phyloP scores from a whole-genome alignment of 2,113 vertebrate genomes.

The Psilopogon haemacephalus region DNA sequence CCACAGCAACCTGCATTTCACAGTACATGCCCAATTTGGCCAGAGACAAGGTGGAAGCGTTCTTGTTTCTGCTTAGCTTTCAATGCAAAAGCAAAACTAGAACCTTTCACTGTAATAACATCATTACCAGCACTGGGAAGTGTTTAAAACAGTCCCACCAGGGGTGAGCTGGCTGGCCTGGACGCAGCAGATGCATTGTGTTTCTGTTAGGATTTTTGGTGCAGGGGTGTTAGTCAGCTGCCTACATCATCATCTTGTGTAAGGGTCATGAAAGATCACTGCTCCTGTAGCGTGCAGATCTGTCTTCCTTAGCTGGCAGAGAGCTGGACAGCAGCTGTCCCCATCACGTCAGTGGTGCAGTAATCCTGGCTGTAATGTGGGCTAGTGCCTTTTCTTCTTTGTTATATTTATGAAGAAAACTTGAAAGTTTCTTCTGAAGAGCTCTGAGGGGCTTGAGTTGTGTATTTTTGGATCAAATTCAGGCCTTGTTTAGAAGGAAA shows the following conservation, averaged over 20 bases:
- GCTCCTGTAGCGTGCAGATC: background rate
- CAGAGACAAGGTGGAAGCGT: background rate
- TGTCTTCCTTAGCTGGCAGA: background rate
- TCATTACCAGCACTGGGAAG: background rate
- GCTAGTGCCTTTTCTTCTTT: constrained; percentile 48
- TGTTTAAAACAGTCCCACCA: background rate
- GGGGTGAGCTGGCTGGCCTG: background rate
- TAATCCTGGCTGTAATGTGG: background rate
- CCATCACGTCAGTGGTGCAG: background rate
- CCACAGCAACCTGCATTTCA: background rate
- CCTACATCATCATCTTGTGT: accelerated
- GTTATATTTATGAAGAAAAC: constrained; percentile 7
- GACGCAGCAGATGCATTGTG: background rate
- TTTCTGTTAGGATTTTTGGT: background rate
- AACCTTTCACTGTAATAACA: background rate
- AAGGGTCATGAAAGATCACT: background rate
- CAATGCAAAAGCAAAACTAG: background rate
- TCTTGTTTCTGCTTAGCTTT: background rate
- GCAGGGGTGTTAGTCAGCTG: background rate
- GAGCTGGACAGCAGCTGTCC: background rate
- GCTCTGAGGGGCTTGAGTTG: background rate
- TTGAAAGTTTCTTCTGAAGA: constrained; percentile 4
- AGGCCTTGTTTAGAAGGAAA: background rate
- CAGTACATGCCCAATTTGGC: background rate
- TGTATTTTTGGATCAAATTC: background rate